Base-by-base conservation (phyloP, 2,113 vertebrate species). In the Rhinoderma darwinii region DNA sequence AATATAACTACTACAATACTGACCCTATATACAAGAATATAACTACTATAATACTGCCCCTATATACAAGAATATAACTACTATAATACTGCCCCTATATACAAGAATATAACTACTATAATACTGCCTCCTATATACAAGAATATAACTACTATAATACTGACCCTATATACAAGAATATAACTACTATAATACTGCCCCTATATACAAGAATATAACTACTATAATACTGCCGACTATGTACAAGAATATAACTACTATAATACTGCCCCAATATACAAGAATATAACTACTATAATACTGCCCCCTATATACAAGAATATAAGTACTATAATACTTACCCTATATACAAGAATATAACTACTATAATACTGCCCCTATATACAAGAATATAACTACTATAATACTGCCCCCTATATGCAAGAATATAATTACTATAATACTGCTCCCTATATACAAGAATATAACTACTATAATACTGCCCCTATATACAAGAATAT, bases 221-320 rank as follows among this genome's bases (percentile, higher is more conserved):
- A 68, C 63, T 72, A 72, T 72, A 72, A 72, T 72, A 72, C 68
- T 72, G 68, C 68, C 4, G n/a, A 35, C 68, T 72, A 72, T 72
- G 17, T 72, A 72, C 68, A 72, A 39, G 68, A 72, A 39, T 72
- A 72, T 72, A 72, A 72, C 68, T 72, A 72, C 68, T 72, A 72
- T 72, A 72, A 72, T 72, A 72, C 68, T 39, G 35, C 68, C 35
- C 68, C 63, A 35, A 68, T 68, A 5, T 68, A 68, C 63, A 68
- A 68, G 63, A 68, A 68, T 68, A 35, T 68, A 35, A 72, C 68
- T 72, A 72, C 68, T 72, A 72, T 72, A 72, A 72, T 72, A 72
- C 68, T 72, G 68, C 68, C 0, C 6, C 27, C 30, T 59, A 59
- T 59, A 10, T 59, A 25, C 20, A 72, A 72, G 68, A 72, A 37